A percentile compares a stretch with the other conserved stretches of the same genome.
These are phyloP conservation scores for Andrena fulva DNA, from an alignment of 2,888 invertebrate genomes.

Conservation along the genomic window DNA sequence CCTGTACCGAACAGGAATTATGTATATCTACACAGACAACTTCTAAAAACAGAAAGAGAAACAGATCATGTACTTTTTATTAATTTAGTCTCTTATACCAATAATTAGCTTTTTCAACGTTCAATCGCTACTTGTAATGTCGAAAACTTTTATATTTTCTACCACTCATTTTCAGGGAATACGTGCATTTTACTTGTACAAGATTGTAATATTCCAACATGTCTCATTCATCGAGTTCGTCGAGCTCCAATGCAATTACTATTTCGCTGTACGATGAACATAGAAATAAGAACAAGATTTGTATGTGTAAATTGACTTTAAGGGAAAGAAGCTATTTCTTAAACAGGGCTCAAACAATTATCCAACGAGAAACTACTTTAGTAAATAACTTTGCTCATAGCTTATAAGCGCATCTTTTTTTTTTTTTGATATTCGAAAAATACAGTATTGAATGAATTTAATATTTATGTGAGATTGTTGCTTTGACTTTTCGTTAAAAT, in stretches of 20 bases:
- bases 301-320: slow-evolving; percentile 2
- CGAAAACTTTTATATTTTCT: slow-evolving; percentile 46
- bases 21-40: slow-evolving; percentile 6
- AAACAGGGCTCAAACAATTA: slow-evolving; percentile 13
- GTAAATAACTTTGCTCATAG: slow-evolving; percentile 18
- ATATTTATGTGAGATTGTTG: slow-evolving; percentile 49
- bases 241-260: not conserved
- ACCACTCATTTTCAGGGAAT: slow-evolving; percentile 10
- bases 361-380: slow-evolving; percentile 14
- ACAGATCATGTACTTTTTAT: slow-evolving; percentile 6
- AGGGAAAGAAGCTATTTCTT: not conserved
- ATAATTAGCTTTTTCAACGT: slow-evolving; percentile 22
- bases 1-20: slow-evolving; percentile 24
- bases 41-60: not conserved
- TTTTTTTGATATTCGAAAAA: slow-evolving; percentile 40
- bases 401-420: slow-evolving; percentile 18
- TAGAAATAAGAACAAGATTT: slow-evolving; percentile 12
- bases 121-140: slow-evolving; percentile 17
- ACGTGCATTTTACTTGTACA: not conserved
- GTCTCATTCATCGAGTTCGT: not conserved
- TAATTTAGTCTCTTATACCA: slow-evolving; percentile 26
- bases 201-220: not conserved
- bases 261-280: slow-evolving; percentile 3
- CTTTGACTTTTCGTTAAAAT: slow-evolving; percentile 22
- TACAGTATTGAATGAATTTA: slow-evolving; percentile 52